These are phyloP conservation scores for Cyanoderma ruficeps DNA, from an alignment of 2,113 vertebrate genomes.

Conservation along the genomic window DNA sequence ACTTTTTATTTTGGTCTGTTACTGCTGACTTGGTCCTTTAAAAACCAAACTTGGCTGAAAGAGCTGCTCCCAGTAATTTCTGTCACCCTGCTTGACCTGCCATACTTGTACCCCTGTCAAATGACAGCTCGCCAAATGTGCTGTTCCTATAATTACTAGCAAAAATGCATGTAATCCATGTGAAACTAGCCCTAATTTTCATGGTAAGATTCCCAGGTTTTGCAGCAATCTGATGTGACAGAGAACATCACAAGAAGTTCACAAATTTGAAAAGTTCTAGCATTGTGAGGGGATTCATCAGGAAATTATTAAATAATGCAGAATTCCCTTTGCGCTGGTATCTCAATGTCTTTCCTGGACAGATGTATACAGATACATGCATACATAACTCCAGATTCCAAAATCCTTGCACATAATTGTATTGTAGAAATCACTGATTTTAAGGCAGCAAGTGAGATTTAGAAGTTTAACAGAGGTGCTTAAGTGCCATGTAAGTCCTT, in stretches of 20 bases:
- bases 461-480: background rate
- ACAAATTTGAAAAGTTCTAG: background rate
- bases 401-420: background rate
- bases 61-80: background rate
- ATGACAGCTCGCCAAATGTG: background rate
- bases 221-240: background rate
- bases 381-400: background rate
- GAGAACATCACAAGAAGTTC: background rate
- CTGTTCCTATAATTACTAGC: background rate
- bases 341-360: background rate
- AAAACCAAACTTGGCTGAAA: background rate
- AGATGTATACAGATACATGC: background rate
- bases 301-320: background rate
- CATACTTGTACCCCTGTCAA: background rate
- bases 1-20: background rate
- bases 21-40: background rate
- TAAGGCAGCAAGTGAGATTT: background rate
- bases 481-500: background rate
- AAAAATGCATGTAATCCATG: background rate
- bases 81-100: constrained; percentile 6
- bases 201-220: background rate
- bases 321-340: background rate
- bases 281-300: rapidly evolving
- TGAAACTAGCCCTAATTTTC: constrained; percentile 4
- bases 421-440: background rate